Evolutionary conservation across 2,113 vertebrate genomes (phyloP).

Genomic region (Larimichthys crocea): DNA sequence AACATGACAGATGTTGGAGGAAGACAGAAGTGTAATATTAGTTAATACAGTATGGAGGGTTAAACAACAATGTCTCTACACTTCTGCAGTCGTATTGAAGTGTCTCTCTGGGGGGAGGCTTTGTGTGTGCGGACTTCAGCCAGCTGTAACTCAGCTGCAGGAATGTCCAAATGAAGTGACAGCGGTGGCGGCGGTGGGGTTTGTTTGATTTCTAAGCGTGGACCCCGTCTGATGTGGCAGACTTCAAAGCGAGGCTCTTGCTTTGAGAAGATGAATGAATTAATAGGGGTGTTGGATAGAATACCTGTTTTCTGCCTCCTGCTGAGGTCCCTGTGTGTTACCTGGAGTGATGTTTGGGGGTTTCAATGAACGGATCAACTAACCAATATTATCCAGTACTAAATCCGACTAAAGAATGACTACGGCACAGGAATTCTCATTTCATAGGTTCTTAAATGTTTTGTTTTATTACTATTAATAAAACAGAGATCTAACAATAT

Average conservation of each 20-base stretch:
- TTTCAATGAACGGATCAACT: constrained; percentile 14
- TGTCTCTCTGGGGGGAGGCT: constrained; percentile 5
- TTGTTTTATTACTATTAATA: background rate
- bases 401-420: too few relatives aligned
- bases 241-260: constrained; percentile 64
- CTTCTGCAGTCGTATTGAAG: background rate
- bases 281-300: constrained; percentile 2
- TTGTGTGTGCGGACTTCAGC: constrained; percentile 14
- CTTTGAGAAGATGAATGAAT: constrained; percentile 42
- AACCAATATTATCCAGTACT: background rate
- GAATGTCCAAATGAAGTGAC: constrained; percentile 69
- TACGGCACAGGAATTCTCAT: too few relatives aligned
- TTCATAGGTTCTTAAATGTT: too few relatives aligned
- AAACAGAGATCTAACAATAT: background rate
- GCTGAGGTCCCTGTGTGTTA: background rate
- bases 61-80: background rate
- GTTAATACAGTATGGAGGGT: background rate
- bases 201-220: constrained; percentile 62
- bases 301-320: constrained; percentile 36
- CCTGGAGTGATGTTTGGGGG: background rate
- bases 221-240: constrained; percentile 55
- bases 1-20: background rate
- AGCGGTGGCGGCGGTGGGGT: constrained; percentile 5
- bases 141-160: constrained; percentile 60
- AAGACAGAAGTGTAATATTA: background rate